These are phyloP conservation scores for Callionymus lyra DNA, from an alignment of 2,113 vertebrate genomes.

Conservation along the genomic window DNA sequence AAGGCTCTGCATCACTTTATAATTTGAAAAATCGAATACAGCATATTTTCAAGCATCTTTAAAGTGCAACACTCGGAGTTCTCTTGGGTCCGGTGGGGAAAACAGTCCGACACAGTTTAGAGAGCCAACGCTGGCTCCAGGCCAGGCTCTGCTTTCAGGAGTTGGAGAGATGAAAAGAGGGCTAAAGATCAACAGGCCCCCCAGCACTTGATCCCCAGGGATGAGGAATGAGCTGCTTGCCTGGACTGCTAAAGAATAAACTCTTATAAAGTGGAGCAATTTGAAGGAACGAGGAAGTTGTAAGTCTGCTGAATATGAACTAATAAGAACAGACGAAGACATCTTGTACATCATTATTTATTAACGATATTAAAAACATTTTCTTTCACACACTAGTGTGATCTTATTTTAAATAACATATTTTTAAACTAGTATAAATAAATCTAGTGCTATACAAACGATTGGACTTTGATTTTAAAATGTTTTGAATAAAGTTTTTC, in stretches of 20 bases:
- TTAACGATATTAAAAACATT: no score
- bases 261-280: constrained; percentile 12
- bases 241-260: constrained; percentile 11
- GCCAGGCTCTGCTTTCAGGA: constrained; percentile 6
- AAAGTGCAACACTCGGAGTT: constrained; percentile 13
- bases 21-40: constrained; percentile 16
- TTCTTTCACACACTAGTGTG: no score
- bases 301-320: no score
- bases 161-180: constrained; percentile 13
- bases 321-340: no score
- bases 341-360: no score
- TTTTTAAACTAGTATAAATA: no score
- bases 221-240: constrained; percentile 11
- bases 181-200: constrained; percentile 24
- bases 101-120: constrained; percentile 12
- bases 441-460: no score
- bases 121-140: constrained; percentile 5
- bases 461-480: no score
- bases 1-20: constrained; percentile 3
- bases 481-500: no score
- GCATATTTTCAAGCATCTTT: constrained; percentile 10
- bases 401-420: no score
- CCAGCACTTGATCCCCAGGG: constrained; percentile 23
- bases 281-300: not conserved
- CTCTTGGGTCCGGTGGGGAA: constrained; percentile 13